Percentiles rank a stretch among this genome's conserved stretches.
These are phyloP conservation scores for Synanceia verrucosa DNA, from an alignment of 2,797 vertebrate genomes.

Conservation along the genomic window DNA sequence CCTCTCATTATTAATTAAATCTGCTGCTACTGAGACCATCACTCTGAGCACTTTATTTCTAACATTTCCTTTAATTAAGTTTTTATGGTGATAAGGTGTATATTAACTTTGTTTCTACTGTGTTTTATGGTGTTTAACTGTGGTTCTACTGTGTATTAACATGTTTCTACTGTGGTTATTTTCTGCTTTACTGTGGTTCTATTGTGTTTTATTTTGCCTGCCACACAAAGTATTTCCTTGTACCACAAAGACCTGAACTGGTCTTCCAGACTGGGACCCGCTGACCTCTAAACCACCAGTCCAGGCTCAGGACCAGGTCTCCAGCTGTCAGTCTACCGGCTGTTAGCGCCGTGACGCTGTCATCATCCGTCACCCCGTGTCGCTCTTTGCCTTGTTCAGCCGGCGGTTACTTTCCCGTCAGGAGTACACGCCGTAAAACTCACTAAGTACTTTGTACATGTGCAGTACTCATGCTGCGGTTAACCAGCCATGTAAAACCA, in stretches of 20 bases:
- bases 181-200: not conserved
- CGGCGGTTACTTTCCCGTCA: slow-evolving; percentile 37
- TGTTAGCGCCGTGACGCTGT: slow-evolving; percentile 17
- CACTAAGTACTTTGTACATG: slow-evolving; percentile 68
- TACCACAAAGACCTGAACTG: no score
- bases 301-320: not conserved
- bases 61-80: no score
- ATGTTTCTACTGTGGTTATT: not conserved
- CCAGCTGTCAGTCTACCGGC: not conserved
- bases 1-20: no score
- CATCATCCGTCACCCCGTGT: slow-evolving; percentile 5
- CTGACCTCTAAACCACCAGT: not conserved
- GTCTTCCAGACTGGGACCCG: not conserved
- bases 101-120: no score
- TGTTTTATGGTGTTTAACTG: no score
- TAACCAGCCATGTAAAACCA: slow-evolving; percentile 77
- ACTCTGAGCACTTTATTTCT: no score
- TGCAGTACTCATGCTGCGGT: slow-evolving; percentile 71
- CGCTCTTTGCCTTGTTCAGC: slow-evolving; percentile 34
- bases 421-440: slow-evolving; percentile 55
- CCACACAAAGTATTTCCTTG: no score
- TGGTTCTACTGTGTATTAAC: no score
- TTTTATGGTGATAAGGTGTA: no score
- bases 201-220: not conserved
- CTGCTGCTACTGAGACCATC: no score